Evolutionary conservation across 1,140 invertebrate species (phyloP).

Genomic region (Pemphigus obesinymphae): DNA sequence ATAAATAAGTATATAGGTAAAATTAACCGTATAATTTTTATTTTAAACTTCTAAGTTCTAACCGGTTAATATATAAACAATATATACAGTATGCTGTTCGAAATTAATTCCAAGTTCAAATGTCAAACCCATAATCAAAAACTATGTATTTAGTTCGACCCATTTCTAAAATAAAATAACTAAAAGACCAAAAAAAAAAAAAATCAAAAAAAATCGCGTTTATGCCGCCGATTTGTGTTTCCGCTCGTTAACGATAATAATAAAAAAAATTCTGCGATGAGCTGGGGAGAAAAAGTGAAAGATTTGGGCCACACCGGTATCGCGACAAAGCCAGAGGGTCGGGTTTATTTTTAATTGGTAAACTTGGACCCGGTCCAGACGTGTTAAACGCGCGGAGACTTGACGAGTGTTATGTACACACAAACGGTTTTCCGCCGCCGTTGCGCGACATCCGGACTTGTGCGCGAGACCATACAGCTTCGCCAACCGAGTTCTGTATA

Average conservation of each 20-base stretch:
- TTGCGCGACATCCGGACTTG: not conserved
- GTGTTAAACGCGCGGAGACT: not conserved
- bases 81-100: no score
- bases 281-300: not conserved
- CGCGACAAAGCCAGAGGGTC: not conserved
- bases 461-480: not conserved
- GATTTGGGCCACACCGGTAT: not conserved
- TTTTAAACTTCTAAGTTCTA: no score
- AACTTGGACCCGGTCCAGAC: not conserved
- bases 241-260: not conserved
- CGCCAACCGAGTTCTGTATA: not conserved
- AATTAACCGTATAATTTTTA: no score
- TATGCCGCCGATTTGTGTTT: not conserved
- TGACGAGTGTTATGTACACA: not conserved
- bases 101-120: no score
- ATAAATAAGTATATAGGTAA: no score
- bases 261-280: no score
- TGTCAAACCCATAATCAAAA: no score
- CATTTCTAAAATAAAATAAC: no score
- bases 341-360: constrained; percentile 30
- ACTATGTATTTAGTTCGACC: no score
- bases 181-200: no score
- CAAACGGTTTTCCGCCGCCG: constrained; percentile 5
- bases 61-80: no score
- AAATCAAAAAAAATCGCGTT: no score